These are phyloP conservation scores for Operophtera brumata DNA, from an alignment of 2,888 invertebrate genomes.

Conservation along the genomic window DNA sequence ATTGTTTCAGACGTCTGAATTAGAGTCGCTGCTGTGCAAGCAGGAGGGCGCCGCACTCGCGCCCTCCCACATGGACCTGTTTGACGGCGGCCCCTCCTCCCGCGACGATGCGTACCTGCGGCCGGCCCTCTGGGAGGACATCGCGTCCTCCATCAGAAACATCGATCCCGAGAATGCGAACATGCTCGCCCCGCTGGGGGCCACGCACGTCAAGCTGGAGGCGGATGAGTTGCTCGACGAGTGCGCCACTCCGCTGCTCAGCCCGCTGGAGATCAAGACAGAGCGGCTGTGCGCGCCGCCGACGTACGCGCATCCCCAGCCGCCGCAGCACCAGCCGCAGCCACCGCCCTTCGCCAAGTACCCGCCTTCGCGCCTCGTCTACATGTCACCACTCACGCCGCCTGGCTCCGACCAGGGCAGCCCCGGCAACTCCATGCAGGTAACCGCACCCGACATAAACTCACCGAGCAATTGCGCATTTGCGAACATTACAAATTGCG, in stretches of 20 bases:
- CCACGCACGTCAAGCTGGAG: slow-evolving; percentile 89
- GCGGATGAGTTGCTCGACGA: slow-evolving; percentile 83
- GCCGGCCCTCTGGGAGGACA: slow-evolving; percentile 95
- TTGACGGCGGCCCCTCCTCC: slow-evolving; percentile 78
- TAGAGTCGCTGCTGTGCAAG: slow-evolving; percentile 89
- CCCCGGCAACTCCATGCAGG: slow-evolving; percentile 85
- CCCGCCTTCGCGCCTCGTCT: slow-evolving; percentile 80
- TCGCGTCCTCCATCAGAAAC: slow-evolving; percentile 93
- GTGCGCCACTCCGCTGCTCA: slow-evolving; percentile 85
- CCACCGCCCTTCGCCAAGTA: slow-evolving; percentile 68
- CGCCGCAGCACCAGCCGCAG: slow-evolving; percentile 58
- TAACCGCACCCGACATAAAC: slow-evolving; percentile 39
- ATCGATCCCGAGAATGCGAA: slow-evolving; percentile 94
- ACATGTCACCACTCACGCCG: slow-evolving; percentile 92
- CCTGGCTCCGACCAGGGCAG: slow-evolving; percentile 94
- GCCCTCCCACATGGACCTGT: slow-evolving; percentile 81
- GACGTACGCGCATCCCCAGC: slow-evolving; percentile 63
- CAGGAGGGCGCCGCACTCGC: slow-evolving; percentile 84
- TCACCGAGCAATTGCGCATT: slow-evolving; percentile 34
- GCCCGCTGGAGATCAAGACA: slow-evolving; percentile 90
- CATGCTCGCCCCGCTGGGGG: slow-evolving; percentile 86
- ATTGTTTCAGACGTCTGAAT: slow-evolving; percentile 85
- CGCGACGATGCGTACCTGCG: slow-evolving; percentile 93
- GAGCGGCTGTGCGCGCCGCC: slow-evolving; percentile 84
- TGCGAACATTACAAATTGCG: slow-evolving; percentile 57